Percentiles rank a stretch among this genome's conserved stretches.
phyloP scores from a whole-genome alignment of 2,888 invertebrate species.

The Prionchulus punctatus region DNA sequence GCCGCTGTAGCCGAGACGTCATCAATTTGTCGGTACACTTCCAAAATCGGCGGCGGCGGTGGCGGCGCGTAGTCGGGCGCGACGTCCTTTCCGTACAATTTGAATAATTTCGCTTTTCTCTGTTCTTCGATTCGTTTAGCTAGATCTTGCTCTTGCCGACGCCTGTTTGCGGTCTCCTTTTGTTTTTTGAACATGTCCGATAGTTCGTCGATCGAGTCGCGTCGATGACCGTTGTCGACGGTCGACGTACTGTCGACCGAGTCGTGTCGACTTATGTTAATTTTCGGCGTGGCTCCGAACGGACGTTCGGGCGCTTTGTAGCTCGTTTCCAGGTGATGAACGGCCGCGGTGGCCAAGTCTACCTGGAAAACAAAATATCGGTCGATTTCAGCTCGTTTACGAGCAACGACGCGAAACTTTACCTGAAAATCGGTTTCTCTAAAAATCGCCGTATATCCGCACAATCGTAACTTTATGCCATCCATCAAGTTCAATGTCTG shows the following conservation, averaged over 20 bases:
- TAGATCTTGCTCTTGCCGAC: not conserved
- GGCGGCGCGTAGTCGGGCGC: not conserved
- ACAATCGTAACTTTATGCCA: slow-evolving; percentile 19
- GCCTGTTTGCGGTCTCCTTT: not conserved
- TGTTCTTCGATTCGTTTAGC: not conserved
- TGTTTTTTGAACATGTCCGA: not conserved
- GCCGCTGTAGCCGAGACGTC: too few relatives aligned
- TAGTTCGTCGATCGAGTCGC: not conserved
- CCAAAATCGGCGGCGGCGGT: too few relatives aligned
- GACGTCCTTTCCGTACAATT: not conserved
- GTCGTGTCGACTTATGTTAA: not conserved
- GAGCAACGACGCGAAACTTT: not conserved
- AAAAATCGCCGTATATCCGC: slow-evolving; percentile 18
- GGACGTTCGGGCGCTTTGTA: not conserved
- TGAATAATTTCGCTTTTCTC: not conserved
- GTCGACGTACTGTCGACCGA: not conserved
- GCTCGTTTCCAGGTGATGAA: not conserved
- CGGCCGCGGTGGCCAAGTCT: not conserved
- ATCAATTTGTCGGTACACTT: too few relatives aligned
- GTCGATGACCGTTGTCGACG: not conserved
- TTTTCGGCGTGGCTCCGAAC: not conserved
- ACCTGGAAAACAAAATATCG: not conserved
- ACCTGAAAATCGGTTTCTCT: slow-evolving; percentile 5
- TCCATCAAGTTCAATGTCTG: slow-evolving; percentile 19
- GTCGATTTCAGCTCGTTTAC: not conserved